Base-by-base conservation (phyloP, 2,797 vertebrate genomes). In the Rhabdomys pumilio region DNA sequence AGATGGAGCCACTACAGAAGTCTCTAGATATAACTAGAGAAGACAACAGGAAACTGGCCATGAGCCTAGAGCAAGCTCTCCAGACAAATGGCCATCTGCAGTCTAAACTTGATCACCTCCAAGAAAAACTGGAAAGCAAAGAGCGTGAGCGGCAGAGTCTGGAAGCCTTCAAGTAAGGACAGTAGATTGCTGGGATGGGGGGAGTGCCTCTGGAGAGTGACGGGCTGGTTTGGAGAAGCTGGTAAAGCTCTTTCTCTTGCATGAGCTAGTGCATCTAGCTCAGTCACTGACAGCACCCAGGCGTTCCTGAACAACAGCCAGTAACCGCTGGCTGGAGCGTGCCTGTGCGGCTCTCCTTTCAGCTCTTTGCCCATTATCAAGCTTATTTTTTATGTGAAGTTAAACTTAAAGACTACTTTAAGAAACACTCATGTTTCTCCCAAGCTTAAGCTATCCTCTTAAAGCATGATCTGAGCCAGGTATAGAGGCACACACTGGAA, bases 41-140 rank as follows among this genome's bases (percentile, higher is more conserved):
- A 87, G 98, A 99, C 96, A 98, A 98, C 89, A 98, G 97, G 83
- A 98, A 98, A 76, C 98, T 99, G 81, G 97, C 98, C 53, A 69
- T 94, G 93, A 97, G 20, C 94, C 96, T 99, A 89, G 98, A 99
- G 91, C 98, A 98, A 93, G 96, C 98, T 85, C 81, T 98, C 79
- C 97, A 98, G 75, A 96, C 98, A 93, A 99, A 96, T 91, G 97
- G 38, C 81, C 95, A 75, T 76, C 97, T 98, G 63, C 98, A 98
- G 84, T 93, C 94, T 76, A 98, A 98, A 90, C 93, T 99, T 63
- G 97, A 97, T 61, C 97, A 96, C 50, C 10, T 97, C 67, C 97
- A 98, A 1, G 95, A 98, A 29, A 97, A 98, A 77, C 1, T 98
- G 67, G 97, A 98, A 83, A 97, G 47, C 24, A 98, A 98, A 96